A percentile compares a stretch with the other conserved stretches of the same genome.
phyloP scores from a whole-genome alignment of 2,888 invertebrate species.

The Pristionchus arcanus region DNA sequence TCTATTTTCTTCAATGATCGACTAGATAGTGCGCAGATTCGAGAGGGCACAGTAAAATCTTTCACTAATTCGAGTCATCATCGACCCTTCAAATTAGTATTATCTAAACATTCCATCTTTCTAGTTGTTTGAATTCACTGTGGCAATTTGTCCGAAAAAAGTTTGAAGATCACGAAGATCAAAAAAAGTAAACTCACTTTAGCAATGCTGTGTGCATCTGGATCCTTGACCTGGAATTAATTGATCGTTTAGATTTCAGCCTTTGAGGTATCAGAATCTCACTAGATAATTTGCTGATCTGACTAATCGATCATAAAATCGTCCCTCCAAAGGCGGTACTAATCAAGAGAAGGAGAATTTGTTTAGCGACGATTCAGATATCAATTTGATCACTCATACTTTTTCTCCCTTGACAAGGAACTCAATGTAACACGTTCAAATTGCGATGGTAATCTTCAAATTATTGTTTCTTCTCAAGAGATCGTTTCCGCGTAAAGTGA shows the following conservation, averaged over 20 bases:
- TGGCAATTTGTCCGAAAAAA: not conserved
- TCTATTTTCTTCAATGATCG: not conserved
- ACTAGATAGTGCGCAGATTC: not conserved
- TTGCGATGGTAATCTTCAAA: not conserved
- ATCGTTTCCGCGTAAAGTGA: not conserved
- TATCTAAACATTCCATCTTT: constrained; percentile 37
- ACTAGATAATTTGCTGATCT: not conserved
- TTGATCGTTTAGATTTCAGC: not conserved
- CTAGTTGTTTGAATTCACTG: constrained; percentile 30
- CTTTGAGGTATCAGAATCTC: not conserved
- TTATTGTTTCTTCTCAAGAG: not conserved
- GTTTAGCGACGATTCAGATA: constrained; percentile 23
- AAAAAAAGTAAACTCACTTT: constrained; percentile 21
- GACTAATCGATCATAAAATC: constrained; percentile 10
- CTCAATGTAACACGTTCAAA: not conserved
- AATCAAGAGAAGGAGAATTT: constrained; percentile 16
- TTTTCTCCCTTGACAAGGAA: not conserved
- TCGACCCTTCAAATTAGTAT: constrained; percentile 22
- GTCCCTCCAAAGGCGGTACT: constrained; percentile 35
- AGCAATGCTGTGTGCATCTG: not conserved
- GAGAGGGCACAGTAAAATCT: not conserved
- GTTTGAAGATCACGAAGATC: not conserved
- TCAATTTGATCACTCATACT: not conserved
- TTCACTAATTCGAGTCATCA: constrained; percentile 31
- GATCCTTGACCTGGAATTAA: constrained; percentile 41